These are phyloP conservation scores for Entelurus aequoreus DNA, from an alignment of 2,113 vertebrate species.

Conservation along the genomic window DNA sequence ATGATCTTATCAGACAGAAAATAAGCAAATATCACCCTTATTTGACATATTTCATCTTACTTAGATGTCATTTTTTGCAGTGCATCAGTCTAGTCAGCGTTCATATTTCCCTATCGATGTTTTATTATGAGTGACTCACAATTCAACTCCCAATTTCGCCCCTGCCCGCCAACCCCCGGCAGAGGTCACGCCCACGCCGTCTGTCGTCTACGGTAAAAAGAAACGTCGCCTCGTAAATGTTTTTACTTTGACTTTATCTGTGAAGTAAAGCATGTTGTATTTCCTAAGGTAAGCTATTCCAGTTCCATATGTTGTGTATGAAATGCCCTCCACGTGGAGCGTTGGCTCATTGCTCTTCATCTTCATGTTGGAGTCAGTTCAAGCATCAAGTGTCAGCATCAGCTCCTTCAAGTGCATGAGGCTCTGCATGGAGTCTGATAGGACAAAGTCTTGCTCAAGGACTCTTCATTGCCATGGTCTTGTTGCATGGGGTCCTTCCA, in stretches of 20 bases:
- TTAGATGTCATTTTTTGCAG: no score
- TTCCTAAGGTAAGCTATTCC: slow-evolving; percentile 4
- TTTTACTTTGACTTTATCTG: slow-evolving; percentile 21
- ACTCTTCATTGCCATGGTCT: slow-evolving; percentile 12
- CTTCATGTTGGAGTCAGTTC: slow-evolving; percentile 8
- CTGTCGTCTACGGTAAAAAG: slow-evolving; percentile 89
- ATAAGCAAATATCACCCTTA: no score
- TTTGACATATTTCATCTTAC: no score
- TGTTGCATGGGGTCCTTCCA: slow-evolving; percentile 22
- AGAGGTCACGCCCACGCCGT: slow-evolving; percentile 89
- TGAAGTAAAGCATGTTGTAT: slow-evolving; percentile 48
- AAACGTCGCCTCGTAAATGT: slow-evolving; percentile 44
- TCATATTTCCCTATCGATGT: neutral
- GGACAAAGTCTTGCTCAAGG: no score
- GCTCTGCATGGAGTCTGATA: neutral
- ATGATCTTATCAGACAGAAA: no score
- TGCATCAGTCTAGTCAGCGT: no score
- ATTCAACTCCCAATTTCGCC: slow-evolving; percentile 79
- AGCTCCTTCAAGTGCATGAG: slow-evolving; percentile 46
- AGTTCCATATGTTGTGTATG: neutral
- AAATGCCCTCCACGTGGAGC: no score
- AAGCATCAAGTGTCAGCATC: slow-evolving; percentile 31
- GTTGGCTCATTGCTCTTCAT: no score
- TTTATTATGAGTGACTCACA: slow-evolving; percentile 43
- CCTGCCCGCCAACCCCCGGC: slow-evolving; percentile 78